These are phyloP conservation scores for Orchesella cincta DNA, from an alignment of 1,140 invertebrate species.

Conservation along the genomic window DNA sequence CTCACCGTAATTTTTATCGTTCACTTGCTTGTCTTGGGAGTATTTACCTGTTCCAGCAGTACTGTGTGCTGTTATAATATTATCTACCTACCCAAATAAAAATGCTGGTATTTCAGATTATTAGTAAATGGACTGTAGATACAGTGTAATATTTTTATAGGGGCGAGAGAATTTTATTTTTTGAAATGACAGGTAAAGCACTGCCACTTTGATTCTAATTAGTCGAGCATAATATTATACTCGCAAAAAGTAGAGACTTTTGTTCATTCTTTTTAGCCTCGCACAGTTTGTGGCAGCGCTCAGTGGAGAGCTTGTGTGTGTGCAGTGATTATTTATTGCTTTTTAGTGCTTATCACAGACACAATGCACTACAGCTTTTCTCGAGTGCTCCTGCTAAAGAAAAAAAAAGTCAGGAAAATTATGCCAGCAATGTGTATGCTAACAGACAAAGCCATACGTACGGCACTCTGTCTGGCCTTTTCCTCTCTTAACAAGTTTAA, in stretches of 20 bases:
- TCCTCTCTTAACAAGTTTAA: background rate
- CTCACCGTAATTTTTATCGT: background rate
- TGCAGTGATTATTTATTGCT: slow-evolving; percentile 6
- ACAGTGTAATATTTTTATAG: too few relatives aligned
- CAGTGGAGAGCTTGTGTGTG: background rate
- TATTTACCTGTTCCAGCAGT: too few relatives aligned
- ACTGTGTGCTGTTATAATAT: too few relatives aligned
- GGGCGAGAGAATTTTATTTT: too few relatives aligned
- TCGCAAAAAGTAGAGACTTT: slow-evolving; percentile 5
- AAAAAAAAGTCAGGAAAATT: too few relatives aligned
- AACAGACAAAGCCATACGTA: too few relatives aligned
- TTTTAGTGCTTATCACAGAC: too few relatives aligned
- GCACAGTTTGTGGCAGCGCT: slow-evolving; percentile 8
- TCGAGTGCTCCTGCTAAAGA: background rate
- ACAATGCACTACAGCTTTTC: too few relatives aligned
- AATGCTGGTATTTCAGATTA: too few relatives aligned
- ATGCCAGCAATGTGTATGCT: too few relatives aligned
- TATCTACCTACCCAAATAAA: too few relatives aligned
- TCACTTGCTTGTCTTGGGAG: background rate
- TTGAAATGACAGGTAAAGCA: slow-evolving; percentile 26
- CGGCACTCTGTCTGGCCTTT: background rate
- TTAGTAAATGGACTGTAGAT: too few relatives aligned
- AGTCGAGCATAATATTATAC: slow-evolving; percentile 18
- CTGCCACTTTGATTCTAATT: slow-evolving; percentile 23
- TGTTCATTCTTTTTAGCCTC: background rate